Percentiles rank a stretch among this genome's conserved stretches.
Evolutionary conservation across 1,140 invertebrate genomes (phyloP).

Genomic region (Phocides pigmalion): DNA sequence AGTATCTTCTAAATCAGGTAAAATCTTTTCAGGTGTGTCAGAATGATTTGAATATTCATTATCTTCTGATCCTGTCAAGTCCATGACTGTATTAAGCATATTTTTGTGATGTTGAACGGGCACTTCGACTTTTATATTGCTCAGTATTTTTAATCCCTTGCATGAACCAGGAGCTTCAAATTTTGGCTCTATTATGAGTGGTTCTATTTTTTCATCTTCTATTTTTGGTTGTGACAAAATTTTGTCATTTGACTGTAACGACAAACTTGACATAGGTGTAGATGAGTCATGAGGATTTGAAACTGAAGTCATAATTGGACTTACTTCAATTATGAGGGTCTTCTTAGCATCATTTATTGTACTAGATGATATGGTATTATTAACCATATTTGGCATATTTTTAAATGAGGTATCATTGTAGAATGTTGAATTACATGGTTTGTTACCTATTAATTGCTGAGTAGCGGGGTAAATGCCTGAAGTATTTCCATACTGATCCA

Average conservation of each 20-base stretch:
- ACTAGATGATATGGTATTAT: constrained; percentile 48
- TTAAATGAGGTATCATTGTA: constrained; percentile 46
- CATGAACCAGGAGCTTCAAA: constrained; percentile 51
- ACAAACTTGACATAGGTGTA: constrained; percentile 7
- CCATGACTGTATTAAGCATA: constrained; percentile 76
- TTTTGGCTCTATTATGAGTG: constrained; percentile 46
- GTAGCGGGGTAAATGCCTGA: constrained; percentile 68
- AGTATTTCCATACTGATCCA: constrained; percentile 74
- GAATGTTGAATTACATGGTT: constrained; percentile 51
- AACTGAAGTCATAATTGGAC: constrained; percentile 52
- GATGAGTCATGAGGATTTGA: constrained; percentile 26
- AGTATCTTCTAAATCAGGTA: constrained; percentile 72
- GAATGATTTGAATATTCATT: constrained; percentile 55
- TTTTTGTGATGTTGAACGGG: constrained; percentile 76
- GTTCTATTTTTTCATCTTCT: constrained; percentile 46
- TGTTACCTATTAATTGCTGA: constrained; percentile 60
- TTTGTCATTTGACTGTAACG: constrained; percentile 4
- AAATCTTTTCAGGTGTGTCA: constrained; percentile 62
- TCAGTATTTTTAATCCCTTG: constrained; percentile 81
- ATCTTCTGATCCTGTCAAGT: constrained; percentile 73
- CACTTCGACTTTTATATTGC: constrained; percentile 81
- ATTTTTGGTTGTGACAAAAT: constrained; percentile 11
- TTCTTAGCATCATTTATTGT: constrained; percentile 60
- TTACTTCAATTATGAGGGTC: constrained; percentile 74
- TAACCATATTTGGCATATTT: constrained; percentile 43